Conservation (phyloP, 2,888 invertebrate genomes). For the Myopa testacea region DNA sequence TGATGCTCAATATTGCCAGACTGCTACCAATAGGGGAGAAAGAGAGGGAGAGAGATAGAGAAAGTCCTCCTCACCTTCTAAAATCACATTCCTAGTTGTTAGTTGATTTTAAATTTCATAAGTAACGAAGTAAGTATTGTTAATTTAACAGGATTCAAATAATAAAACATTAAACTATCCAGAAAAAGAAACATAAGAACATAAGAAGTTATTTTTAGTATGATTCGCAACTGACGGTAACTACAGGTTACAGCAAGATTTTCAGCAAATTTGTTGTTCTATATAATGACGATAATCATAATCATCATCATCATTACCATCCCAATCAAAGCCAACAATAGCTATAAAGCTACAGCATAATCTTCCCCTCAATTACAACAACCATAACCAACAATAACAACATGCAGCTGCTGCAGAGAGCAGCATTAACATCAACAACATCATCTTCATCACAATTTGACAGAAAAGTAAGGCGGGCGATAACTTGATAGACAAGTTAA, state of each 20-base stretch:
- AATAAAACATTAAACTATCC: too few relatives aligned
- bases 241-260: too few relatives aligned
- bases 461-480: constrained; percentile 4
- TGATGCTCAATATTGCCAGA: not conserved
- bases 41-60: too few relatives aligned
- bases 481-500: constrained; percentile 22
- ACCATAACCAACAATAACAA: not conserved
- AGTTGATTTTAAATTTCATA: too few relatives aligned
- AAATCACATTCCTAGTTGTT: too few relatives aligned
- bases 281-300: not conserved
- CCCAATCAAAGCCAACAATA: not conserved
- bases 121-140: too few relatives aligned
- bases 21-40: not conserved
- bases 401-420: too few relatives aligned
- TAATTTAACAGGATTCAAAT: too few relatives aligned
- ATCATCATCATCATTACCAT: not conserved
- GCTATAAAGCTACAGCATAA: not conserved
- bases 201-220: too few relatives aligned
- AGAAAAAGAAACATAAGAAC: too few relatives aligned
- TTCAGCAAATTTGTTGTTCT: not conserved
- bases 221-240: too few relatives aligned
- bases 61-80: too few relatives aligned
- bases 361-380: not conserved
- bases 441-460: constrained; percentile 20
- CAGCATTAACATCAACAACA: not conserved